Conservation (phyloP, 2,797 vertebrate species). For the Hemibagrus guttatus region DNA sequence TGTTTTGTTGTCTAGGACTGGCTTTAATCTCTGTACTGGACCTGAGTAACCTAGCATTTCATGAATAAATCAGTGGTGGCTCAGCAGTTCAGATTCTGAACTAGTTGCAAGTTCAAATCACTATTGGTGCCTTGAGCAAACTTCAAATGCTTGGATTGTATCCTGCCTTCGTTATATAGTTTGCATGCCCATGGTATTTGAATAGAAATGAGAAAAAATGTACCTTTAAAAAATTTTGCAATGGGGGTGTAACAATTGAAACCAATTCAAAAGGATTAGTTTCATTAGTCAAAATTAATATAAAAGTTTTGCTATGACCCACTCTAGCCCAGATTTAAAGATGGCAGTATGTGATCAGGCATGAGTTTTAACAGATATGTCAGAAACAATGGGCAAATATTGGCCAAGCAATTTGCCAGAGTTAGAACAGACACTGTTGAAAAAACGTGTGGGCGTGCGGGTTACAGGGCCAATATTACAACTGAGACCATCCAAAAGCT, state of each 20-base stretch:
- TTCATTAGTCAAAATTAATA: neutral
- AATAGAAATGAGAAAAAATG: neutral
- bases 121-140: neutral
- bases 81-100: neutral
- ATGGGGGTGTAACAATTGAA: neutral
- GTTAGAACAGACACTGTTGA: neutral
- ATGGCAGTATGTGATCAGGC: neutral
- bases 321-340: neutral
- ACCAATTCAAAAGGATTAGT: neutral
- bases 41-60: conserved; percentile 21
- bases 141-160: neutral
- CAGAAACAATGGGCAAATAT: neutral
- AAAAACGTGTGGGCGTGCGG: neutral
- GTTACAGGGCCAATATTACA: neutral
- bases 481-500: neutral
- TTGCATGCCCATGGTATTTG: neutral
- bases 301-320: neutral
- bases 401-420: neutral
- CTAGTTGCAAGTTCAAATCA: conserved; percentile 1
- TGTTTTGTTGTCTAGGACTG: conserved; percentile 7
- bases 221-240: neutral
- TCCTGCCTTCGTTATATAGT: neutral
- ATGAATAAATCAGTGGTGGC: neutral
- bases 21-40: neutral
- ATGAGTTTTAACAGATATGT: neutral